Evolutionary conservation across 2,888 invertebrate species (phyloP).

Genomic region (Hemistola chrysoprasaria): DNA sequence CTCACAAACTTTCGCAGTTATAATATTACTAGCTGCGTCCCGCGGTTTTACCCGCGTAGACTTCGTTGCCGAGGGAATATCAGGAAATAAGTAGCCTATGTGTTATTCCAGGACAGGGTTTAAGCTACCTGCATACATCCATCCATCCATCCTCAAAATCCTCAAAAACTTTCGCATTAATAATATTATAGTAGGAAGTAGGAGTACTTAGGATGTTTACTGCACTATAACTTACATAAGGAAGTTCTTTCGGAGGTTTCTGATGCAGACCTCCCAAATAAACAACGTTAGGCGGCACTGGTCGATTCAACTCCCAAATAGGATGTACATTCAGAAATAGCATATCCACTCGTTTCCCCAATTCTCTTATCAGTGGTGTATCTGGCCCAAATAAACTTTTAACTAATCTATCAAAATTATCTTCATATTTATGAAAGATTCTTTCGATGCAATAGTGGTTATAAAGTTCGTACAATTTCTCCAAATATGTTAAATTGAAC

Average conservation of each 20-base stretch:
- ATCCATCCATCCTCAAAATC: too few relatives aligned
- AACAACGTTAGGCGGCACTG: slow-evolving; percentile 56
- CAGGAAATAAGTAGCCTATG: too few relatives aligned
- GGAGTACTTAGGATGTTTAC: too few relatives aligned
- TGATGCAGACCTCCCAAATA: slow-evolving; percentile 62
- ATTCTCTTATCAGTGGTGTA: slow-evolving; percentile 27
- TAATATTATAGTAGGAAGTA: too few relatives aligned
- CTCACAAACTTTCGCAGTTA: too few relatives aligned
- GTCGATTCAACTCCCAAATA: slow-evolving; percentile 46
- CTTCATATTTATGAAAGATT: not conserved
- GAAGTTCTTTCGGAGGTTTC: slow-evolving; percentile 48
- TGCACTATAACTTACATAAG: slow-evolving; percentile 42
- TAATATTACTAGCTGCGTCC: too few relatives aligned
- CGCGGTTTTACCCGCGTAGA: too few relatives aligned
- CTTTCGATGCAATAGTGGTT: slow-evolving; percentile 20
- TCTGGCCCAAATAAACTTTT: slow-evolving; percentile 18
- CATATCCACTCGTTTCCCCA: slow-evolving; percentile 43
- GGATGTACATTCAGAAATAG: slow-evolving; percentile 58
- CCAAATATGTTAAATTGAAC: slow-evolving; percentile 39
- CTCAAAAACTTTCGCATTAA: too few relatives aligned
- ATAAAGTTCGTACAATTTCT: slow-evolving; percentile 38
- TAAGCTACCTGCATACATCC: too few relatives aligned
- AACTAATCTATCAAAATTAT: slow-evolving; percentile 15
- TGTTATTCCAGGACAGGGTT: too few relatives aligned
- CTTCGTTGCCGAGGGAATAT: too few relatives aligned